Evolutionary conservation across 2,113 vertebrate genomes (phyloP).

Genomic region (Plectropomus leopardus): DNA sequence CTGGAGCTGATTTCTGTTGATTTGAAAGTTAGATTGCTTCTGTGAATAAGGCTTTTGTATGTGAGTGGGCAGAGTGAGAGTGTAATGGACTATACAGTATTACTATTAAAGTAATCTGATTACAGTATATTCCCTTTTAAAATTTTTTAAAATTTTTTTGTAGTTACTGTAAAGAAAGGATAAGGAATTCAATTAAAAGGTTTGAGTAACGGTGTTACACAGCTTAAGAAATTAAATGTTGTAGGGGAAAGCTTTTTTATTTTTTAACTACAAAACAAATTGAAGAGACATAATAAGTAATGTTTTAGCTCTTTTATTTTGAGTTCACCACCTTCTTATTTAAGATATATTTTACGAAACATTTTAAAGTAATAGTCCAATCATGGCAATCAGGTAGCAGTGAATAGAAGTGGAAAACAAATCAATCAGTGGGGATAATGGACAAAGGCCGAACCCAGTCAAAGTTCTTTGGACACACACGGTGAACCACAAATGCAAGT

Average conservation of each 20-base stretch:
- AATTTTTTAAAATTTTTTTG: no score
- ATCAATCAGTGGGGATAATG: slow-evolving; percentile 52
- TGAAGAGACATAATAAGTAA: background rate
- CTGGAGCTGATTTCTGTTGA: slow-evolving; percentile 70
- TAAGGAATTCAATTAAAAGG: background rate
- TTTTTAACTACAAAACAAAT: slow-evolving; percentile 5
- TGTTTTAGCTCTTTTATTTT: background rate
- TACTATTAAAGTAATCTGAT: slow-evolving; percentile 26
- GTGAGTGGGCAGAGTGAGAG: slow-evolving; percentile 17
- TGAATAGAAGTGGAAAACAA: slow-evolving; percentile 54
- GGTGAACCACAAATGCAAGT: slow-evolving; percentile 66
- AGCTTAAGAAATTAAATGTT: background rate
- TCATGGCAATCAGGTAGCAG: slow-evolving; percentile 41
- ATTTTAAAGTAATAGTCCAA: slow-evolving; percentile 43
- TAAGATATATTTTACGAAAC: background rate
- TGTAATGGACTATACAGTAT: slow-evolving; percentile 30
- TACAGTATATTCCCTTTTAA: background rate
- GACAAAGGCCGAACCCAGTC: slow-evolving; percentile 65
- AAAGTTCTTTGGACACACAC: slow-evolving; percentile 73
- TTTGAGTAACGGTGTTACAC: background rate
- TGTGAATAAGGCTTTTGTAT: slow-evolving; percentile 51
- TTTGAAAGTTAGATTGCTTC: slow-evolving; percentile 76
- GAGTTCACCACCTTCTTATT: slow-evolving; percentile 9
- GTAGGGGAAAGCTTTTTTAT: background rate
- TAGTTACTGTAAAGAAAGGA: background rate